Base-by-base conservation (phyloP, 64 coral and sea anemone species). In the Dendrophyllia cribrosa region DNA sequence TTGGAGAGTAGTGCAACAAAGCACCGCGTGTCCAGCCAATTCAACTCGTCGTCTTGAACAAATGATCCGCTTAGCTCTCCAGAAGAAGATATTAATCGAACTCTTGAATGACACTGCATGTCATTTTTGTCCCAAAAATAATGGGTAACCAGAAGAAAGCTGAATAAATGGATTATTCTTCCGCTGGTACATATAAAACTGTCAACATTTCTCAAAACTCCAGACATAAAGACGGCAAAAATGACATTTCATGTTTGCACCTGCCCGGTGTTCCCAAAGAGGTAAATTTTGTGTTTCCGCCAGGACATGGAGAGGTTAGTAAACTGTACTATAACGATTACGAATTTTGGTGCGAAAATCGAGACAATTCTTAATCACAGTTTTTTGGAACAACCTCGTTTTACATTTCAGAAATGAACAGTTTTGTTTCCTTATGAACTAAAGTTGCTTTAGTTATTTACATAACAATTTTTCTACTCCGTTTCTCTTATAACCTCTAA, bases 81-180 rank as follows among this genome's bases (percentile, higher is more conserved):
- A 43, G 44, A 21, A 24, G 14, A 19, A 67, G 26, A 84, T 20
- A 22, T n/a, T n/a, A 68, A 66, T 20, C 63, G 44, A 51, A 62
- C 16, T 22, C 16, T 67, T 84, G 80, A 84, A 66, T 66, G 46
- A 51, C 80, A 68, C 8, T 51, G 43, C 3, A 49, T 45, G 60
- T 23, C 61, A 6, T 22, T 66, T 84, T 84, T 23, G 44, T 51
- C 80, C 80, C 5, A 19, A 67, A 66, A 49, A 84, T 84, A 84
- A 69, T 84, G 80, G 61, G 67, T 84, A 84, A 77, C 44, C 80
- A 84, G 10, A 84, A 19, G 8, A 66, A 82, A 60, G 22, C 9
- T 82, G 58, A 82, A 82, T 65, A 65, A 82, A 84, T 84, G 60
- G 59, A 66, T 84, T 84, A 67, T 84, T 84, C 58, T 66, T 67